phyloP scores from a whole-genome alignment of 2,113 vertebrate species.

The Ascaphus truei region DNA sequence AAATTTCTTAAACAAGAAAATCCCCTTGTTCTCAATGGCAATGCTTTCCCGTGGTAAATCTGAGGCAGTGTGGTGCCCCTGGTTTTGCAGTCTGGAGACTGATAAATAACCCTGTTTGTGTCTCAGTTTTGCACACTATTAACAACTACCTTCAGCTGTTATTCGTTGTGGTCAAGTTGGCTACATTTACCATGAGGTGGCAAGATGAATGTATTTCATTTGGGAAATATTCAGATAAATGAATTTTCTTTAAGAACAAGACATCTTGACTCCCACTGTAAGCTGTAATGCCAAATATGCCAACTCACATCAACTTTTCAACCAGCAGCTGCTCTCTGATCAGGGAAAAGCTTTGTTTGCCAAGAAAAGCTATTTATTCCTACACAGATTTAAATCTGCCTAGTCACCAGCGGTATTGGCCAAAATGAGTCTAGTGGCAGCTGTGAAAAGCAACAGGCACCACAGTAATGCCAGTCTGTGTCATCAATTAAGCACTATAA shows the following conservation, averaged over 20 bases:
- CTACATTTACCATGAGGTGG: background rate
- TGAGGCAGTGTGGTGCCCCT: too few species aligned
- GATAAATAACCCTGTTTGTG: background rate
- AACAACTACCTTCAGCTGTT: background rate
- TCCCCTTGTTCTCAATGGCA: too few species aligned
- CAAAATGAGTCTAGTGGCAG: background rate
- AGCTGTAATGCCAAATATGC: slow-evolving; percentile 25
- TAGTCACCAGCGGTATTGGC: slow-evolving; percentile 11
- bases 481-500: background rate
- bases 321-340: slow-evolving; percentile 46
- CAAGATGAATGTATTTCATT: background rate
- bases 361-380: slow-evolving; percentile 40
- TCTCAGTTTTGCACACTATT: background rate
- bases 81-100: too few species aligned
- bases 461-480: background rate
- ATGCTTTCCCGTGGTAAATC: too few species aligned
- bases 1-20: too few species aligned
- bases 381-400: slow-evolving; percentile 19
- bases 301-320: slow-evolving; percentile 43
- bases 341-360: background rate
- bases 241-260: slow-evolving; percentile 29
- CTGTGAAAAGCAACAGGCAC: background rate
- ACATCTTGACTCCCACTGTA: slow-evolving; percentile 14
- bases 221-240: background rate
- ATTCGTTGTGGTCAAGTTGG: background rate